A percentile compares a stretch with the other conserved stretches of the same genome.
Conservation (phyloP, 1,140 invertebrate species). For the Propsilocerus akamusi region DNA sequence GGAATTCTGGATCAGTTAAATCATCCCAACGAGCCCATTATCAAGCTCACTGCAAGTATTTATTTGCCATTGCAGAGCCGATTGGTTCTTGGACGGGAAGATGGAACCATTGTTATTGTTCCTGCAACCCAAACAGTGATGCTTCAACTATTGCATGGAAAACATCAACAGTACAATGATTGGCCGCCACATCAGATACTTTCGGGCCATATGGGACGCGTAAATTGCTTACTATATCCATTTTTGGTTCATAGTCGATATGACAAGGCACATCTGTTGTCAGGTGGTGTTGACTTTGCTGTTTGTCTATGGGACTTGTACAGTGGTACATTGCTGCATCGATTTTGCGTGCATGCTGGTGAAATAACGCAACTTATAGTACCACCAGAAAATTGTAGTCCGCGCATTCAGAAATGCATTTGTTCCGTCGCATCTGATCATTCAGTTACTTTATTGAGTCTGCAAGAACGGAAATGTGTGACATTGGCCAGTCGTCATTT, state of each 20-base stretch:
- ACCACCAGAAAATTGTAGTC: constrained; percentile 79
- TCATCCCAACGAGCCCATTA: constrained; percentile 36
- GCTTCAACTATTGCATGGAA: constrained; percentile 79
- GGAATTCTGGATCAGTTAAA: constrained; percentile 83
- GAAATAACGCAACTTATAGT: constrained; percentile 82
- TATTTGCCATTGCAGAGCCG: constrained; percentile 85
- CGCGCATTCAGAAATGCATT: constrained; percentile 82
- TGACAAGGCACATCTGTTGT: constrained; percentile 78
- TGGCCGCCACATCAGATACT: constrained; percentile 82
- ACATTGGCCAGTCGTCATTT: constrained; percentile 89
- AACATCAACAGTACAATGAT: constrained; percentile 73
- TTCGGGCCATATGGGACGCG: constrained; percentile 76
- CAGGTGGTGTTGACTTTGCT: constrained; percentile 93
- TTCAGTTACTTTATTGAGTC: constrained; percentile 82
- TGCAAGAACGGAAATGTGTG: constrained; percentile 88
- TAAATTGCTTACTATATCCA: constrained; percentile 91
- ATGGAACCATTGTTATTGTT: constrained; percentile 93
- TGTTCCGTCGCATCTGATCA: constrained; percentile 96
- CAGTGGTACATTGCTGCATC: constrained; percentile 70
- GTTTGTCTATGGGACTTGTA: constrained; percentile 96
- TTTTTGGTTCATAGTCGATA: constrained; percentile 72
- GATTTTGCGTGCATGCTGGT: constrained; percentile 92
- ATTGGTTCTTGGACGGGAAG: constrained; percentile 83
- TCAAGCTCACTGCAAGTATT: constrained; percentile 78
- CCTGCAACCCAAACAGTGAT: constrained; percentile 91